Conservation (phyloP, 2,888 invertebrate species). For the Pyrrhosoma nymphula region DNA sequence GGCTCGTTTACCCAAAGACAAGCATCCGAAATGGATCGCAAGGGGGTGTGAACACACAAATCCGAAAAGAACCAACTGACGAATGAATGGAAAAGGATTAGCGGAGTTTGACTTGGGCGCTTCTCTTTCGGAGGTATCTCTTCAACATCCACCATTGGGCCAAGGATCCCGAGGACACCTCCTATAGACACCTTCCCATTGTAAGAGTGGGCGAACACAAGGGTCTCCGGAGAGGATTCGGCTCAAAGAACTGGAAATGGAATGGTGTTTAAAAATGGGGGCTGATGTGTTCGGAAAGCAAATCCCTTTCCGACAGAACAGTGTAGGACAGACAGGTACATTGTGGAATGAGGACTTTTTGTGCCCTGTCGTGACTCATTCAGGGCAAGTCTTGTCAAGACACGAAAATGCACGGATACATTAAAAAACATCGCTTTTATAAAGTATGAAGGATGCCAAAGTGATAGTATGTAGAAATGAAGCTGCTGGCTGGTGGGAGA, state of each 20-base stretch:
- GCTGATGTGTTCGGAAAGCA: background rate
- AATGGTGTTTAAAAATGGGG: background rate
- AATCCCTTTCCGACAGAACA: background rate
- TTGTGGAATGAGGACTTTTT: too few species aligned
- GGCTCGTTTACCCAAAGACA: background rate
- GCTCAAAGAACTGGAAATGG: background rate
- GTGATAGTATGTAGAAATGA: too few species aligned
- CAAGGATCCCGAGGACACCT: background rate
- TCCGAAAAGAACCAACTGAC: background rate
- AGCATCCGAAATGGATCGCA: background rate
- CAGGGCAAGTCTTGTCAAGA: too few species aligned
- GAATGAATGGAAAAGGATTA: slow-evolving; percentile 17
- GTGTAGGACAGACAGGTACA: background rate
- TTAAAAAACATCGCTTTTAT: too few species aligned
- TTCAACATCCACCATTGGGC: background rate
- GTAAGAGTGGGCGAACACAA: background rate
- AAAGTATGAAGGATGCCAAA: too few species aligned
- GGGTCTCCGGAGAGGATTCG: background rate
- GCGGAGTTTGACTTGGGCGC: background rate
- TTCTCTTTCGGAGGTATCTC: background rate
- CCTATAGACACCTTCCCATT: background rate
- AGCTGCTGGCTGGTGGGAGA: too few species aligned
- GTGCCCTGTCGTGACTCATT: too few species aligned
- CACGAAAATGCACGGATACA: too few species aligned
- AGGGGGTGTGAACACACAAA: background rate